Evolutionary conservation across 2,888 invertebrate genomes (phyloP), one percentile per base, ranked within the genome.

Genomic region (Ormyrus thymus): DNA sequence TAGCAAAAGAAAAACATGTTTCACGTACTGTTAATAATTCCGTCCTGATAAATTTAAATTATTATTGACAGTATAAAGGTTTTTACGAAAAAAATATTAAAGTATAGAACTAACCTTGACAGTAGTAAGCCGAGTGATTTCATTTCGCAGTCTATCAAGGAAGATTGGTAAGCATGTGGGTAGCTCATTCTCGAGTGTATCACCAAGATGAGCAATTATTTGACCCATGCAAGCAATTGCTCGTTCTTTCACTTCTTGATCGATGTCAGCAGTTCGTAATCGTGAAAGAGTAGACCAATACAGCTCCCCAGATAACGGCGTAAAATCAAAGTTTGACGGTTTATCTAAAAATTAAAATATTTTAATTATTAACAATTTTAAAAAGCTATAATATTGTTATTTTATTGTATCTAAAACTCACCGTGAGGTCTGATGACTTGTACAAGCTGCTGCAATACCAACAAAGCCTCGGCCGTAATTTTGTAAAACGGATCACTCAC

Each of bases 241-340:
- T 45, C 98, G 93, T 89, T 99, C 99, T 90, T 99, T 99, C 0
- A 99, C 99, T 91, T 99, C 99, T 90, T 99, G 99, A 91, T 99
- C 99, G 87, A 99, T 98, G 89, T 99, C 99, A 0, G 98, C 96
- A 51, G 98, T 97, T 86, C 95, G 95, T 56, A 99, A 92, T 78
- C 98, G 93, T 79, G 95, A 93, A 84, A 98, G 91, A 0, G 97
- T 97, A 86, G 96, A 96, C 79, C 93, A 92, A 90, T 98, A 98
- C 88, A 96, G 94, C 77, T 94, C 94, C 11, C 92, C 92, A 43
- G 97, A 94, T 89, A 95, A 95, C n/a, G 94, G 94, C 4, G 93
- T 92, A 83, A 97, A 94, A 89, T 97, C 95, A 84, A 95, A 93
- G 58, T 92, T 92, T 3, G 92, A 90, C 81, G 90, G 87, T 81